phyloP scores from a whole-genome alignment of 2,888 invertebrate species.

The Lacanobia wlatinum region DNA sequence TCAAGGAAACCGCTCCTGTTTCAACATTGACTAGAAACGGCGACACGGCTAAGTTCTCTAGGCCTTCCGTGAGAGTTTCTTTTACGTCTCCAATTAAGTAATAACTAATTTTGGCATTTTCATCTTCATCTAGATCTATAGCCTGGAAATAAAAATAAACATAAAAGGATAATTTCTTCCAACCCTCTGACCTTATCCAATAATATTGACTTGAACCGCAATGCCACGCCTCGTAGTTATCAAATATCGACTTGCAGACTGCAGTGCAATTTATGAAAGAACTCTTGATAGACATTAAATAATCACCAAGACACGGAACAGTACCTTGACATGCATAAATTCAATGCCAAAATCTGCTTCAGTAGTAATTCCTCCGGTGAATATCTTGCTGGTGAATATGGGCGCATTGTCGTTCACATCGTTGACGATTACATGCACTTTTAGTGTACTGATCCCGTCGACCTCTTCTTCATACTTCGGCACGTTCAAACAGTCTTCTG shows the following conservation, averaged over 20 bases:
- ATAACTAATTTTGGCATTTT: slow-evolving; percentile 94
- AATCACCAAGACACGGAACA: not conserved
- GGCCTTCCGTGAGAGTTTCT: slow-evolving; percentile 95
- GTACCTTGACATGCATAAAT: slow-evolving; percentile 95
- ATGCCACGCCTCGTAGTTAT: not conserved
- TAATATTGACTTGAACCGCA: slow-evolving; percentile 11
- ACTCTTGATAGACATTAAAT: not conserved
- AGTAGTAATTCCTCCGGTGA: slow-evolving; percentile 98
- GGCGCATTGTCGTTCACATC: slow-evolving; percentile 98
- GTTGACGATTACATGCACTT: slow-evolving; percentile 93
- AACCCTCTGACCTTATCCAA: not conserved
- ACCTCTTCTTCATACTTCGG: slow-evolving; percentile 91
- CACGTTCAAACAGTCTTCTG: slow-evolving; percentile 94
- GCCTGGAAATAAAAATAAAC: slow-evolving; percentile 87
- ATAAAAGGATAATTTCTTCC: not conserved
- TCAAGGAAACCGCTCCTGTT: slow-evolving; percentile 96
- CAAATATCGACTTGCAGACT: slow-evolving; percentile 8
- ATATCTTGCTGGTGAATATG: slow-evolving; percentile 94
- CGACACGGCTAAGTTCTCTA: slow-evolving; percentile 94
- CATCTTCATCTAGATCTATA: slow-evolving; percentile 93
- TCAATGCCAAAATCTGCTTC: slow-evolving; percentile 97
- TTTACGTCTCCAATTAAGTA: slow-evolving; percentile 95
- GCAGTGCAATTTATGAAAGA: slow-evolving; percentile 1
- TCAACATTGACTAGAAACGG: slow-evolving; percentile 96
- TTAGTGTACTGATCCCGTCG: slow-evolving; percentile 93